Conservation (phyloP, 2,888 invertebrate species). For the Sisyra nigra region DNA sequence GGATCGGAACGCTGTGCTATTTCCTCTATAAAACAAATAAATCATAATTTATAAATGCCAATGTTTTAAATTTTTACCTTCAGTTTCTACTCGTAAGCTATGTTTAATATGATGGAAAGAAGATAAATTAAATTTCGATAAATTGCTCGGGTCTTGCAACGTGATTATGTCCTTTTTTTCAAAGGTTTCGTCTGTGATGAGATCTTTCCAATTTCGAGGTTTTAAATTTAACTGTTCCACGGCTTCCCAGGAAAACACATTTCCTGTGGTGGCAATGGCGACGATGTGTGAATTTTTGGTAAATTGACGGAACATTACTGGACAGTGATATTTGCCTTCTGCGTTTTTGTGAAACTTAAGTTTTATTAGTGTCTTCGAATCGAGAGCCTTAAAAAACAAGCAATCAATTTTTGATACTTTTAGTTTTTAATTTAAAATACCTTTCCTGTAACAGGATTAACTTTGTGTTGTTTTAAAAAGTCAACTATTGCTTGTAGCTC, state of each 20-base stretch:
- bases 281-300: constrained; percentile 91
- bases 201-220: constrained; percentile 84
- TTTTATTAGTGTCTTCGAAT: constrained; percentile 66
- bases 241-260: constrained; percentile 91
- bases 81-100: constrained; percentile 72
- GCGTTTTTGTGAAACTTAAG: constrained; percentile 78
- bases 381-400: constrained; percentile 43
- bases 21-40: constrained; percentile 55
- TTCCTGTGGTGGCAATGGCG: constrained; percentile 77
- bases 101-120: constrained; percentile 88
- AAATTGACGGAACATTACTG: constrained; percentile 82
- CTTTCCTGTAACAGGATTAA: constrained; percentile 89
- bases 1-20: constrained; percentile 60
- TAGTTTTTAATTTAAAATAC: no score
- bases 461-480: constrained; percentile 79
- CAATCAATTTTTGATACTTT: no score
- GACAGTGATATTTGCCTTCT: constrained; percentile 77
- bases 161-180: constrained; percentile 77
- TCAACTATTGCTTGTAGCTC: constrained; percentile 76
- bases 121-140: constrained; percentile 88
- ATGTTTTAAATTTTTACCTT: constrained; percentile 42
- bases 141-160: constrained; percentile 78
- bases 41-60: constrained; percentile 2
- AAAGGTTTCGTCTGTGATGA: constrained; percentile 80
- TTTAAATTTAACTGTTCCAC: constrained; percentile 93